These are phyloP conservation scores for Belgica antarctica DNA, from an alignment of 2,888 invertebrate species.

Conservation along the genomic window DNA sequence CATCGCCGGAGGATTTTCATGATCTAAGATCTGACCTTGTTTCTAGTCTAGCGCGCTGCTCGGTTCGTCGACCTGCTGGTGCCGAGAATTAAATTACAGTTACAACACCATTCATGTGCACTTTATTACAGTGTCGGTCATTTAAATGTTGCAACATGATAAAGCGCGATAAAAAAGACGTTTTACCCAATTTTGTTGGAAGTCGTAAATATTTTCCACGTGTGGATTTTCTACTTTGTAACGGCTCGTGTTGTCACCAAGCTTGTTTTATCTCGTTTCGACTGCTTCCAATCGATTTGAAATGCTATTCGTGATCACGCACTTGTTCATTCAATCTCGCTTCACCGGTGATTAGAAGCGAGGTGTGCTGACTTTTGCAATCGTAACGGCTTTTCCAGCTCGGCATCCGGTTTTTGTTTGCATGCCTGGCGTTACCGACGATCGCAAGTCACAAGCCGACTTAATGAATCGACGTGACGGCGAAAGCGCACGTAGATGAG, in stretches of 20 bases:
- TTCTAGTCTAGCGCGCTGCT: not conserved
- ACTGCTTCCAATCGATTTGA: no score
- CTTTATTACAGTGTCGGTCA: not conserved
- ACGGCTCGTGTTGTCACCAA: no score
- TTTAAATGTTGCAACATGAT: not conserved
- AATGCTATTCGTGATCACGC: no score
- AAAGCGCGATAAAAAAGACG: not conserved
- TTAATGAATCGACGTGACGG: no score
- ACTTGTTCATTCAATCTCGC: not conserved
- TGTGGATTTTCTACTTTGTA: no score
- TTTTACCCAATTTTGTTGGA: not conserved
- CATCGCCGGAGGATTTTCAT: no score
- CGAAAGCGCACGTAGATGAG: not conserved
- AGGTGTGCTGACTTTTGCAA: constrained; percentile 29
- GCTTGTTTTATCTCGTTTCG: no score
- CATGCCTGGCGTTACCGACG: not conserved
- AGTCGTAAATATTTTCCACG: not conserved
- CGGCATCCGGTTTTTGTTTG: constrained; percentile 34
- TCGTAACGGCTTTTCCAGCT: constrained; percentile 28
- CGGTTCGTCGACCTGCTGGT: not conserved
- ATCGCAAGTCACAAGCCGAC: not conserved
- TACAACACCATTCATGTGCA: no score
- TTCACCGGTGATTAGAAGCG: constrained; percentile 6
- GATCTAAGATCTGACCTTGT: not conserved
- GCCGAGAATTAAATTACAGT: not conserved